phyloP scores from a whole-genome alignment of 2,888 invertebrate genomes.

The Geophilus truncorum region DNA sequence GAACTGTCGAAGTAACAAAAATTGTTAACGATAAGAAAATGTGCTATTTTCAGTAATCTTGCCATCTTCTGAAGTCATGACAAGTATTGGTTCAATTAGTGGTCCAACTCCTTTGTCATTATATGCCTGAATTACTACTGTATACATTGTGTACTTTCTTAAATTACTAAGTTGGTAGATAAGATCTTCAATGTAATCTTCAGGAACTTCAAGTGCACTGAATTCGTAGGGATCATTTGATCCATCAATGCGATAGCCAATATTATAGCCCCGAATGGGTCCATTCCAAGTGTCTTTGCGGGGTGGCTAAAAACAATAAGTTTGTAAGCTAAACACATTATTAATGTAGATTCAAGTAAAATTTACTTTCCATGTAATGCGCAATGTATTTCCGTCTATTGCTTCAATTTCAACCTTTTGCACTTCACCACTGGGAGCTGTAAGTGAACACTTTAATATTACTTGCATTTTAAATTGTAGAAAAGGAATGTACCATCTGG shows the following conservation, averaged over 20 bases:
- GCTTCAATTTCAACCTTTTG: neutral
- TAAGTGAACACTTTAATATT: neutral
- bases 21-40: neutral
- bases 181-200: neutral
- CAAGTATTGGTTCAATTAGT: neutral
- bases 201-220: neutral
- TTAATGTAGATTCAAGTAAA: neutral
- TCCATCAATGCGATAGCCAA: neutral
- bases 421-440: neutral
- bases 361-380: neutral
- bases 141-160: neutral
- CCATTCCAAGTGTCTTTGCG: neutral
- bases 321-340: neutral
- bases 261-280: neutral
- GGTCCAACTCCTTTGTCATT: neutral
- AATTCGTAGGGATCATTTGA: neutral
- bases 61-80: neutral
- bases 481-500: neutral
- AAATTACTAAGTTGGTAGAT: neutral
- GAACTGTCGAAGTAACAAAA: neutral
- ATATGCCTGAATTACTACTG: neutral
- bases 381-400: neutral
- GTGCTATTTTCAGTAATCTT: neutral
- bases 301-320: neutral
- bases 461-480: neutral